Conservation (phyloP, 2,113 vertebrate genomes). For the Eptesicus fuscus region DNA sequence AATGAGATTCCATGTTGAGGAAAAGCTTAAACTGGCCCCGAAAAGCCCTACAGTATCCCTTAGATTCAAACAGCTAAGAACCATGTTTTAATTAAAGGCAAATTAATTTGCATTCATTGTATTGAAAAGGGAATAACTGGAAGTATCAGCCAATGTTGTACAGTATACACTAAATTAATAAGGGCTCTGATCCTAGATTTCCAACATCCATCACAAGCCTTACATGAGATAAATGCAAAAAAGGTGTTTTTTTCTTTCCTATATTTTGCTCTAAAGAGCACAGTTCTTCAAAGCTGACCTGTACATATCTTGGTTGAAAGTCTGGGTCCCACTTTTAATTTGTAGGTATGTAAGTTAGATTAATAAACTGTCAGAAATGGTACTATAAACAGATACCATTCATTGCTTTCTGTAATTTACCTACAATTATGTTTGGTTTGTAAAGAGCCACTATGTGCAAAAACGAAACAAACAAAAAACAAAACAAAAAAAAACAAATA, state of each 20-base stretch:
- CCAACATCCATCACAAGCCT: background rate
- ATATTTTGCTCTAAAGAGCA: background rate
- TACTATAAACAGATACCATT: background rate
- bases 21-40: background rate
- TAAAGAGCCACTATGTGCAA: background rate
- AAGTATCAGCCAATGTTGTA: background rate
- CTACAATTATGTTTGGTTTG: background rate
- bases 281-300: background rate
- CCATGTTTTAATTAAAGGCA: slow-evolving; percentile 33
- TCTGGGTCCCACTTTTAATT: background rate
- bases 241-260: background rate
- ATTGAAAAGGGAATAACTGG: background rate
- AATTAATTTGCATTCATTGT: slow-evolving; percentile 2
- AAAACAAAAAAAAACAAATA: too few species aligned
- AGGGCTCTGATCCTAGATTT: background rate
- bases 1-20: background rate
- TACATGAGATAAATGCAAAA: background rate
- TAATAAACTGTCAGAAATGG: background rate
- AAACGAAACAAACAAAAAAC: background rate
- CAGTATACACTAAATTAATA: background rate
- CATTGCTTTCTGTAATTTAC: background rate
- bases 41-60: background rate
- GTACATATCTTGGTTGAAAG: slow-evolving; percentile 3
- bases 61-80: background rate
- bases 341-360: background rate